Conservation (phyloP, 1,140 invertebrate species). For the Drosophila azteca region DNA sequence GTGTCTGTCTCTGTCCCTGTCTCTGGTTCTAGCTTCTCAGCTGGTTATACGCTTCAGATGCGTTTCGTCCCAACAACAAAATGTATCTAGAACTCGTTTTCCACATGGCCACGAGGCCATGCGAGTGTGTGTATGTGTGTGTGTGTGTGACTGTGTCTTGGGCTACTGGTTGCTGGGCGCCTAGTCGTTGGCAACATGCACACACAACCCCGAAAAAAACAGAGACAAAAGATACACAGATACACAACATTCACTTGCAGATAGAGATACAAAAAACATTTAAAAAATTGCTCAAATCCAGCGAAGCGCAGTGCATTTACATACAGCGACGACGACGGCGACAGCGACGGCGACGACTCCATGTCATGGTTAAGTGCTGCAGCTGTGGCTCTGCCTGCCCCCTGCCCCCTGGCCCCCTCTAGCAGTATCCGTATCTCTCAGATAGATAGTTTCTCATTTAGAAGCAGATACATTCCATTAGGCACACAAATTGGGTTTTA, state of each 20-base stretch:
- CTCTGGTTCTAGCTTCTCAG: constrained; percentile 69
- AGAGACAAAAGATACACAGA: constrained; percentile 12
- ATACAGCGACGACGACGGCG: background rate
- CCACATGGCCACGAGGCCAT: background rate
- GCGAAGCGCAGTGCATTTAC: constrained; percentile 58
- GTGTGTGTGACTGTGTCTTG: too few species aligned
- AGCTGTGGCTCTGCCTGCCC: background rate
- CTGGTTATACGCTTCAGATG: constrained; percentile 68
- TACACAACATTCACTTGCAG: constrained; percentile 70
- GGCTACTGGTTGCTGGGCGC: constrained; percentile 53
- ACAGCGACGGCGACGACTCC: background rate
- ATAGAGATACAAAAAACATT: constrained; percentile 40
- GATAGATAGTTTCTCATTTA: constrained; percentile 3
- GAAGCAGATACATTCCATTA: constrained; percentile 36
- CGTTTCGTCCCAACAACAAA: constrained; percentile 31
- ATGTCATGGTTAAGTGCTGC: constrained; percentile 68
- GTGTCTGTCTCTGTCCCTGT: constrained; percentile 17
- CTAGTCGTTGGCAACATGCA: constrained; percentile 79
- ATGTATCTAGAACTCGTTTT: constrained; percentile 76
- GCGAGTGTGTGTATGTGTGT: background rate
- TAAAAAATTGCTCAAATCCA: constrained; percentile 71
- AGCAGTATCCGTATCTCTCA: constrained; percentile 9
- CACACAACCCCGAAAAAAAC: constrained; percentile 46
- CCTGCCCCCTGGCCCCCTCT: background rate
- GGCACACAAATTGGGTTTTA: constrained; percentile 54